Evolutionary conservation across 2,797 vertebrate species (phyloP).

Genomic region (Arctocebus calabarensis): DNA sequence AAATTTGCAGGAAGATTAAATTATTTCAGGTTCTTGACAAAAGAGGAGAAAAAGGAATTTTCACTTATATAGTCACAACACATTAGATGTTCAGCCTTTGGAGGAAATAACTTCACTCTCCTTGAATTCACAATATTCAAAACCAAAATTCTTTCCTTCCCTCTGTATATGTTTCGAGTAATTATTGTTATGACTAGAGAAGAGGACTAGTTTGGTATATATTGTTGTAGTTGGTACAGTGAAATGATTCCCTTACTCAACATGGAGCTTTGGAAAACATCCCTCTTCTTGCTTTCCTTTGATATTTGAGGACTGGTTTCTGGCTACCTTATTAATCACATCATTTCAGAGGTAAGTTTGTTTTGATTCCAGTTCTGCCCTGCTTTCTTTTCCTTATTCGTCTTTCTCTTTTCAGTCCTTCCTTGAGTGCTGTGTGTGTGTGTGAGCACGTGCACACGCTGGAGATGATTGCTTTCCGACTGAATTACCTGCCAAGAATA

Average conservation of each 20-base stretch:
- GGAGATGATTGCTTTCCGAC: neutral
- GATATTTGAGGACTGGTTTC: slow-evolving; percentile 49
- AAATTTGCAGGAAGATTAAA: slow-evolving; percentile 32
- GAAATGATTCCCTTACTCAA: slow-evolving; percentile 72
- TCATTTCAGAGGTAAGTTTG: slow-evolving; percentile 65
- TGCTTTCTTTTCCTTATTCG: slow-evolving; percentile 4
- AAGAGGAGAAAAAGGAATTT: slow-evolving; percentile 20
- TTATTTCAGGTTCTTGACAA: slow-evolving; percentile 36
- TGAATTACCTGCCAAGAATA: neutral
- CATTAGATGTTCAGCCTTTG: slow-evolving; percentile 75
- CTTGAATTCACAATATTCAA: slow-evolving; percentile 67
- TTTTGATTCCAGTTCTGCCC: slow-evolving; percentile 58
- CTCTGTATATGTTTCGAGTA: slow-evolving; percentile 77
- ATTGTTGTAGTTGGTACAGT: slow-evolving; percentile 70
- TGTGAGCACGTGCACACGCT: fast-evolving
- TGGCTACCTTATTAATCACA: slow-evolving; percentile 50
- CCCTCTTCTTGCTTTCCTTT: slow-evolving; percentile 52
- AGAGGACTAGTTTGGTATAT: slow-evolving; percentile 78
- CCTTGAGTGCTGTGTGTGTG: neutral
- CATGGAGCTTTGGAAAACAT: slow-evolving; percentile 52
- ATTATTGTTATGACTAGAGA: slow-evolving; percentile 84
- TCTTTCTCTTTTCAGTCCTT: slow-evolving; percentile 39
- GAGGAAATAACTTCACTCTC: slow-evolving; percentile 75
- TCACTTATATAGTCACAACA: neutral
- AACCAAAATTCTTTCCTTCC: slow-evolving; percentile 71